A percentile compares a stretch with the other conserved stretches of the same genome.
phyloP scores from a whole-genome alignment of 2,797 vertebrate species.

The Rhinichthys osculus region DNA sequence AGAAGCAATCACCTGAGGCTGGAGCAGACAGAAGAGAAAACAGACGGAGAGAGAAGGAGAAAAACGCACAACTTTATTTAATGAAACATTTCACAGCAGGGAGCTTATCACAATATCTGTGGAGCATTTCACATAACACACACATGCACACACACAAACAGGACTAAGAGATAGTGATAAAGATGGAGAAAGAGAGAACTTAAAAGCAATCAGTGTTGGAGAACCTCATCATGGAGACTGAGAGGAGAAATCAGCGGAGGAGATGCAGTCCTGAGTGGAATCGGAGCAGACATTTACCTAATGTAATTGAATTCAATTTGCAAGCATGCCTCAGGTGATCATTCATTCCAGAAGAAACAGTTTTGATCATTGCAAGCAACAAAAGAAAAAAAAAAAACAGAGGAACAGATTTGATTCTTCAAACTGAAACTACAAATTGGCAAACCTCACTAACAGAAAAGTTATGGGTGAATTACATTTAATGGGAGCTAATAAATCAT shows the following conservation, averaged over 20 bases:
- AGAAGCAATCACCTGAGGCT: slow-evolving; percentile 55
- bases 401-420: slow-evolving; percentile 8
- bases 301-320: slow-evolving; percentile 40
- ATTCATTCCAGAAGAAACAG: slow-evolving; percentile 26
- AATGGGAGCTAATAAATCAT: slow-evolving; percentile 33
- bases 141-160: background rate
- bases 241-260: slow-evolving; percentile 35
- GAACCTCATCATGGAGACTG: slow-evolving; percentile 60
- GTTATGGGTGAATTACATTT: slow-evolving; percentile 22
- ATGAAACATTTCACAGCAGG: slow-evolving; percentile 54
- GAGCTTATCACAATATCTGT: slow-evolving; percentile 43
- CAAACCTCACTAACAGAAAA: slow-evolving; percentile 19
- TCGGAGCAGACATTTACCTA: slow-evolving; percentile 51
- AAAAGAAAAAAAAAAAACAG: background rate
- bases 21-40: slow-evolving; percentile 33
- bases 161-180: slow-evolving; percentile 22
- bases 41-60: slow-evolving; percentile 38
- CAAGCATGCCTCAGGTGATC: slow-evolving; percentile 50
- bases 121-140: background rate
- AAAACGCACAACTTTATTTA: slow-evolving; percentile 45
- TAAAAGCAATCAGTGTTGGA: slow-evolving; percentile 45
- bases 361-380: slow-evolving; percentile 31
- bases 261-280: slow-evolving; percentile 56
- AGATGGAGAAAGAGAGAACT: slow-evolving; percentile 29
- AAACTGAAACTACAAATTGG: slow-evolving; percentile 20